Evolutionary conservation across 1,140 invertebrate genomes (phyloP), one percentile per base, ranked within the genome.

Genomic region (Arion vulgaris): DNA sequence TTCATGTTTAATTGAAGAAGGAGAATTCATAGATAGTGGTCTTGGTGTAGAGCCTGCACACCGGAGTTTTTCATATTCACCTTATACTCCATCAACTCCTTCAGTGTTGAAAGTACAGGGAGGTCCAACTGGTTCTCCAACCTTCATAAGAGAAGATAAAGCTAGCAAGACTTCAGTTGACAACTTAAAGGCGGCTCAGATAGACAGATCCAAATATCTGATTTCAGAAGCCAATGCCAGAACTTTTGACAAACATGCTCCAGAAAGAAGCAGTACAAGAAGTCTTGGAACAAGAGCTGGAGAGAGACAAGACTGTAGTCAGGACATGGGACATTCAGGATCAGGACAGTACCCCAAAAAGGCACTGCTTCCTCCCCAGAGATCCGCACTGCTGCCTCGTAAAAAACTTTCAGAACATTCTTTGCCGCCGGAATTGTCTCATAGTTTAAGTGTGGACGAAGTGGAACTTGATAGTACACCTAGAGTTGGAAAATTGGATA

Each of bases 401-500:
- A 89, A 88, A 84, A 87, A 88, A 80, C 82, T 76, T 49, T 74
- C 83, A 51, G 86, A 87, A 32, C 62, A 83, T 38, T 68, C 83
- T 15, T n/a, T 51, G 28, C 62, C 57, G 15, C 41, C 45, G 32
- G 80, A 82, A 53, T 71, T 85, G 57, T 2, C 49, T 7, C 84
- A 85, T 38, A 80, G 75, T 71, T 17, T 75, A 15, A 82, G 80
- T 32, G 36, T 83, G 75, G 82, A 80, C 28, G 82, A 83, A 23
- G n/a, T n/a, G 41, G 77, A 62, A 9, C n/a, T 75, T 7, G 75
- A 80, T 45, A 51, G 57, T 49, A 38, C 39, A 57, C 80, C 81
- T 34, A 76, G 84, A 15, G 85, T 90, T 74, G 89, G 89, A 15
- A 89, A 97, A 26, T 93, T 99, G 83, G 98, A 99, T 93, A 97